These are phyloP conservation scores for Mercenaria mercenaria DNA, from an alignment of 1,140 invertebrate species.

Conservation along the genomic window DNA sequence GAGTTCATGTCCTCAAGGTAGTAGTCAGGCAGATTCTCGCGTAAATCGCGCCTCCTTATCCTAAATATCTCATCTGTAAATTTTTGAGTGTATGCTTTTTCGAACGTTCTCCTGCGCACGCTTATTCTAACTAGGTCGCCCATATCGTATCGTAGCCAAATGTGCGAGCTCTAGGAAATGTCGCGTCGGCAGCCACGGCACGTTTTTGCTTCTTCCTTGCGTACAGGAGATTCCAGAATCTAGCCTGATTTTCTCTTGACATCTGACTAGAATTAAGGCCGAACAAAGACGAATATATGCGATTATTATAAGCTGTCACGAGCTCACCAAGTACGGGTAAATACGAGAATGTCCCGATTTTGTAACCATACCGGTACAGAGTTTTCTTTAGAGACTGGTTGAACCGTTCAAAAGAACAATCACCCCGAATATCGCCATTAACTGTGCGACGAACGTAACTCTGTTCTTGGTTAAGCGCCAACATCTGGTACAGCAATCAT, in stretches of 20 bases:
- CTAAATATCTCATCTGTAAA: slow-evolving; percentile 12
- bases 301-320: not conserved
- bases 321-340: not conserved
- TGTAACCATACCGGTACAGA: not conserved
- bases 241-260: not conserved
- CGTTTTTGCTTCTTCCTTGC: not conserved
- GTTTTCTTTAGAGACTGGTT: not conserved
- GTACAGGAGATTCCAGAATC: slow-evolving; percentile 11
- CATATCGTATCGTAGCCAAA: not conserved
- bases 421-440: not conserved
- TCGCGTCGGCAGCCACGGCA: not conserved
- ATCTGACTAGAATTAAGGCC: not conserved
- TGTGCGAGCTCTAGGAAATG: not conserved
- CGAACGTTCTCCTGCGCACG: not conserved
- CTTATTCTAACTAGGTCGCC: not conserved
- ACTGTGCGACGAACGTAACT: not conserved
- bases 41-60: not conserved
- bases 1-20: slow-evolving; percentile 17
- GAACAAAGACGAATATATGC: not conserved
- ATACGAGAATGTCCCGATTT: not conserved
- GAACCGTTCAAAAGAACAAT: not conserved
- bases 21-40: not conserved
- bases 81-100: not conserved
- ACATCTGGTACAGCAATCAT: not conserved
- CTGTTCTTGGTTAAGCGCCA: not conserved